Percentiles rank a stretch among this genome's conserved stretches.
Evolutionary conservation across 2,113 vertebrate species (phyloP).

Genomic region (Dicaeum eximium): DNA sequence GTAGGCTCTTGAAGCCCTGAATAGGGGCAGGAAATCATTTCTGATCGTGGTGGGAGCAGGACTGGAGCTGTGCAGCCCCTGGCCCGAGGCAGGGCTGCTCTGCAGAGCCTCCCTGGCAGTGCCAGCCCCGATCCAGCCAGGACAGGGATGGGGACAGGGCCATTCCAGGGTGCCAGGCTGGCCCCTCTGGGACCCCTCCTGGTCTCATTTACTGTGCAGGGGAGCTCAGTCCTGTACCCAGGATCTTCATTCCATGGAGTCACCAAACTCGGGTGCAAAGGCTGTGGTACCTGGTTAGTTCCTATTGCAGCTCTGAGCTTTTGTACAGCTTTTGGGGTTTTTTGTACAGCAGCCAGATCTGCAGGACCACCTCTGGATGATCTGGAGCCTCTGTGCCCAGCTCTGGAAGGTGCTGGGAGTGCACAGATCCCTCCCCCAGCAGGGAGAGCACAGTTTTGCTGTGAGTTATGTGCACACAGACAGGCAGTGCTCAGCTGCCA

Average conservation of each 20-base stretch:
- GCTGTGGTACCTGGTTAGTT: not conserved
- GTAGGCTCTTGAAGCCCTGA: not conserved
- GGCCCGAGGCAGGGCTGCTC: not conserved
- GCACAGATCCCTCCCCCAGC: not conserved
- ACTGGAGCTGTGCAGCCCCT: not conserved
- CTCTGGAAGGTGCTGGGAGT: not conserved
- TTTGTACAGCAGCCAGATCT: not conserved
- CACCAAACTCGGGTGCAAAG: not conserved
- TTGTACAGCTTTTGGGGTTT: not conserved
- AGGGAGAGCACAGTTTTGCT: not conserved
- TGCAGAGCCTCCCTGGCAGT: not conserved
- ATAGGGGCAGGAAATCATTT: not conserved
- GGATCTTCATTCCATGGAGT: no score
- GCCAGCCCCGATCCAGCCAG: not conserved
- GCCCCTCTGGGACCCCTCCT: not conserved
- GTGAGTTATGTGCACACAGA: not conserved
- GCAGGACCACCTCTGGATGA: not conserved
- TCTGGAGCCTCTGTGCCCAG: not conserved
- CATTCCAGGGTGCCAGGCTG: not conserved
- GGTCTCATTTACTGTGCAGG: not conserved
- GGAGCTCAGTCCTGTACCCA: not conserved
- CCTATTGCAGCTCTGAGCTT: not conserved
- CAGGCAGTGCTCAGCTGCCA: not conserved
- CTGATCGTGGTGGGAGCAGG: not conserved
- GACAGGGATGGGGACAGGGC: no score